phyloP scores from a whole-genome alignment of 2,888 invertebrate species.

The Sesamia inferens region DNA sequence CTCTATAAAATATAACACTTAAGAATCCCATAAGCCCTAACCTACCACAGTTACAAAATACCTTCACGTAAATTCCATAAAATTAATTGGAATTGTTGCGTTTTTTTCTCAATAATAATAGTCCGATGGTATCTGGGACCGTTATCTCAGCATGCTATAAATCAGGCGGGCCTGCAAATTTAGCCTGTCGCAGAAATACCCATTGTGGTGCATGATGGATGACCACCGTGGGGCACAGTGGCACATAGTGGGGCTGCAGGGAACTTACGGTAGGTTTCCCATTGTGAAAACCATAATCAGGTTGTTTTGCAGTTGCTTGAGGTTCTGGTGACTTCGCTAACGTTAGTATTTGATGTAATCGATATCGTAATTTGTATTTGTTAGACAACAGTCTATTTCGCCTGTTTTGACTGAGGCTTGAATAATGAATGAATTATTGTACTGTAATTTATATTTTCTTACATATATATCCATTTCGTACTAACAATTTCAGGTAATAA shows the following conservation, averaged over 20 bases:
- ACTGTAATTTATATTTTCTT: constrained; percentile 10
- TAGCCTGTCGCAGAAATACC: constrained; percentile 68
- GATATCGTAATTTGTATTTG: constrained; percentile 26
- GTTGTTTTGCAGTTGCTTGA: constrained; percentile 38
- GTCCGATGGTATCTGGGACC: constrained; percentile 61
- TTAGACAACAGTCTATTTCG: constrained; percentile 2
- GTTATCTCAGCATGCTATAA: constrained; percentile 71
- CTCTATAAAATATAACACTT: neutral
- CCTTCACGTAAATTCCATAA: constrained; percentile 58
- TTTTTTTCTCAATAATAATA: constrained; percentile 61
- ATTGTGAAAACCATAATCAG: constrained; percentile 47
- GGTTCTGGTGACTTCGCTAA: neutral
- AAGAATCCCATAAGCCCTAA: constrained; percentile 15
- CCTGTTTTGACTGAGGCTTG: constrained; percentile 1
- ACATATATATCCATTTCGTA: neutral
- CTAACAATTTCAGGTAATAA: neutral
- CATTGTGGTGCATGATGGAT: constrained; percentile 72
- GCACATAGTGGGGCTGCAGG: constrained; percentile 44
- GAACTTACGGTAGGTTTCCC: constrained; percentile 36
- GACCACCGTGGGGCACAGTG: constrained; percentile 51
- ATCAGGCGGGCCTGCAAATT: constrained; percentile 78
- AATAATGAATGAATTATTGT: neutral
- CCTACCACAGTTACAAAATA: constrained; percentile 42
- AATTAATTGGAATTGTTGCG: constrained; percentile 67
- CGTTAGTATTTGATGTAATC: constrained; percentile 1